phyloP scores from a whole-genome alignment of 2,888 invertebrate species.

The Amiota minor region DNA sequence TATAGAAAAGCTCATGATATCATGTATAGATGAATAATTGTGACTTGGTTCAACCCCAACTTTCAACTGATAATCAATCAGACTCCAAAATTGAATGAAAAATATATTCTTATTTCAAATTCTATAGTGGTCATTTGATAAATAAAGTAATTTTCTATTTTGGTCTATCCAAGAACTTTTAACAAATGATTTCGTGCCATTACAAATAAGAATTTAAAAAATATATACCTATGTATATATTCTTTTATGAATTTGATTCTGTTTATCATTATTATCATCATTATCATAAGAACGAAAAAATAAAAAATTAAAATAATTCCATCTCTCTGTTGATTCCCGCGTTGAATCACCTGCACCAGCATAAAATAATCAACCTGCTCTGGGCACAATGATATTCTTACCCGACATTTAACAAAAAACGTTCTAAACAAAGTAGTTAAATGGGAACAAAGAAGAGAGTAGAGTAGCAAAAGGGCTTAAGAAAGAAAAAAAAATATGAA shows the following conservation, averaged over 20 bases:
- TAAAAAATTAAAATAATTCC: not conserved
- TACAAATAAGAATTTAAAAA: too few species aligned
- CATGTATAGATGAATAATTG: too few species aligned
- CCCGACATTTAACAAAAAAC: slow-evolving; percentile 57
- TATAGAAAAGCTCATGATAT: too few species aligned
- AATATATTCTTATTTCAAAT: too few species aligned
- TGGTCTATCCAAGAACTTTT: too few species aligned
- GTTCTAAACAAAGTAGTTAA: slow-evolving; percentile 49
- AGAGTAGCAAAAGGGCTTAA: slow-evolving; percentile 45
- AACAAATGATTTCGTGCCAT: too few species aligned
- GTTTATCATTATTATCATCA: not conserved
- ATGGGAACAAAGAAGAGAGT: slow-evolving; percentile 43
- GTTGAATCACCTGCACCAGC: slow-evolving; percentile 73
- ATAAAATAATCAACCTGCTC: slow-evolving; percentile 71
- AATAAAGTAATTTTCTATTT: too few species aligned
- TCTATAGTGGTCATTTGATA: too few species aligned
- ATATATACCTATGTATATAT: too few species aligned
- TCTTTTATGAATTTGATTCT: slow-evolving; percentile 17
- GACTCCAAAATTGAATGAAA: too few species aligned
- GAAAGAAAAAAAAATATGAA: slow-evolving; percentile 39
- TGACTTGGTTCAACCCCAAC: too few species aligned
- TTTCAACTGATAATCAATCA: too few species aligned
- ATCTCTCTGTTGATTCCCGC: not conserved
- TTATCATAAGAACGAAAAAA: not conserved
- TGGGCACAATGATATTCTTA: slow-evolving; percentile 62